These are phyloP conservation scores for Gymnocheta viridis DNA, from an alignment of 2,888 invertebrate species.

Conservation along the genomic window DNA sequence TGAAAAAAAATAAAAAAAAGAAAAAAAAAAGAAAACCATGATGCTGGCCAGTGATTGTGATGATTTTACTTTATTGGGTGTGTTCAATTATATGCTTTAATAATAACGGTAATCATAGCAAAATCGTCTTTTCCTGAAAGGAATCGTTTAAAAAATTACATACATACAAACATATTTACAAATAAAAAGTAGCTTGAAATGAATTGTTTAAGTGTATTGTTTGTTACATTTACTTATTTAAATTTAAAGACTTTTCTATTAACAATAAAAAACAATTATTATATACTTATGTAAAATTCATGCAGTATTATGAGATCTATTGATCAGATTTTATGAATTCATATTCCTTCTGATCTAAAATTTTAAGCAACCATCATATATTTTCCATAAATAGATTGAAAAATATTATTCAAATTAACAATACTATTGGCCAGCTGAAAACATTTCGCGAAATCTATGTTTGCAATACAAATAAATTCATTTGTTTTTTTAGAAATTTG, in stretches of 20 bases:
- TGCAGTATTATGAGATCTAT: not conserved
- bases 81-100: conserved; percentile 72
- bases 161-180: conserved; percentile 6
- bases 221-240: conserved; percentile 50
- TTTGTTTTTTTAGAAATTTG: too few relatives aligned
- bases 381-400: too few relatives aligned
- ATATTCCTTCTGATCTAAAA: too few relatives aligned
- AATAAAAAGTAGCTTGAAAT: conserved; percentile 21
- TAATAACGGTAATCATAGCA: conserved; percentile 71
- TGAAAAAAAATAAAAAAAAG: conserved; percentile 17
- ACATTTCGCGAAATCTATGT: too few relatives aligned
- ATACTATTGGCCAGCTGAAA: too few relatives aligned
- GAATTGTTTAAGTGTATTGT: not conserved
- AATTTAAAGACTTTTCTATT: conserved; percentile 6
- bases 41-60: conserved; percentile 65
- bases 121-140: conserved; percentile 26
- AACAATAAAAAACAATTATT: not conserved
- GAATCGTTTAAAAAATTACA: conserved; percentile 28
- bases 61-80: conserved; percentile 72
- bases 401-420: too few relatives aligned
- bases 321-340: not conserved
- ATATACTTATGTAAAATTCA: not conserved
- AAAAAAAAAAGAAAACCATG: conserved; percentile 53
- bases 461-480: too few relatives aligned
- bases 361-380: too few relatives aligned